Percentiles rank a stretch among this genome's conserved stretches.
Evolutionary conservation across 2,797 vertebrate species (phyloP).

Genomic region (Neomorphus geoffroyi): DNA sequence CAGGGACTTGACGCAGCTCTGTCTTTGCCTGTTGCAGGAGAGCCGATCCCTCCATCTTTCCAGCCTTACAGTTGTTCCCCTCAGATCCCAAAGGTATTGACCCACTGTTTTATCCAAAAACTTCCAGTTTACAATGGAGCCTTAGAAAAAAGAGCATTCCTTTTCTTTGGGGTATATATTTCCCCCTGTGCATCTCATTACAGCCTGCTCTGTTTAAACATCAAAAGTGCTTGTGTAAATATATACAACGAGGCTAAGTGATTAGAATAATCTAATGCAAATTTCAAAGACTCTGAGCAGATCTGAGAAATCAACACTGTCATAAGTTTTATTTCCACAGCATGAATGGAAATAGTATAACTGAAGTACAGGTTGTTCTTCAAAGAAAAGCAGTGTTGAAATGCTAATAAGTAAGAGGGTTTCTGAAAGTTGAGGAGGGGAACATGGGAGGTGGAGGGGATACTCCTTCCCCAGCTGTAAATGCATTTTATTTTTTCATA

Average conservation of each 20-base stretch:
- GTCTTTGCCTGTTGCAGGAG: background rate
- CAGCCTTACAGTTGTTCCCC: background rate
- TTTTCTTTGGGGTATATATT: conserved; percentile 19
- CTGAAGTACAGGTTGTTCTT: conserved; percentile 36
- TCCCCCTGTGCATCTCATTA: background rate
- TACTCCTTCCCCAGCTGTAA: background rate
- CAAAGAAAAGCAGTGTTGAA: conserved; percentile 48
- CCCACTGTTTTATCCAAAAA: background rate
- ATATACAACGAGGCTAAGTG: conserved; percentile 54
- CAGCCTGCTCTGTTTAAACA: conserved; percentile 31
- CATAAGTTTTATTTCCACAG: conserved; percentile 37
- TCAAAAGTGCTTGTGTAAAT: conserved; percentile 43
- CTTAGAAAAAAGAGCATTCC: background rate
- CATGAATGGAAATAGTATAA: conserved; percentile 26
- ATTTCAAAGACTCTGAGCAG: conserved; percentile 48
- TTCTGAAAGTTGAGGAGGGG: background rate
- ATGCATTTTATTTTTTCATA: conserved; percentile 29
- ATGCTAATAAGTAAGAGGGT: conserved; percentile 16
- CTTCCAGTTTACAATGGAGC: background rate
- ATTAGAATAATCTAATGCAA: conserved; percentile 64
- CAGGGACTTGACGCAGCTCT: fast-evolving
- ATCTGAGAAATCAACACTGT: conserved; percentile 51
- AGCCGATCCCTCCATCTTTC: background rate
- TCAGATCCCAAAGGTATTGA: background rate
- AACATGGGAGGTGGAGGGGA: background rate